Conservation (phyloP, 2,888 invertebrate species). For the Lydus trimaculatus region DNA sequence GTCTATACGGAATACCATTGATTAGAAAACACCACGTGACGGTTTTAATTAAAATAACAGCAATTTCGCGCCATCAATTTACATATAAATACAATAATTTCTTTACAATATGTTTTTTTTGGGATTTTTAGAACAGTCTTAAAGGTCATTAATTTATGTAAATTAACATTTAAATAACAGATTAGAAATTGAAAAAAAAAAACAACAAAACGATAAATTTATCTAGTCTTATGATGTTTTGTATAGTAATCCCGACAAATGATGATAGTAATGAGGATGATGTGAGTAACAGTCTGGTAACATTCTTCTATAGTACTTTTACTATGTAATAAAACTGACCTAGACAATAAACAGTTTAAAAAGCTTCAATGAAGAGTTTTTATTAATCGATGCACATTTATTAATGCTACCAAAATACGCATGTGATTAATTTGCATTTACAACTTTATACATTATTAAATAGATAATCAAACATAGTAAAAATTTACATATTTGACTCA, state of each 20-base stretch:
- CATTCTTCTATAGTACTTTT: slow-evolving; percentile 47
- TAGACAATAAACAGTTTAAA: slow-evolving; percentile 55
- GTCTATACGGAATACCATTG: slow-evolving; percentile 26
- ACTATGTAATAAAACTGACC: slow-evolving; percentile 62
- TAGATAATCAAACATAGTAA: slow-evolving; percentile 23
- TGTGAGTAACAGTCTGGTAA: slow-evolving; percentile 1
- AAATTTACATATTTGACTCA: slow-evolving; percentile 28
- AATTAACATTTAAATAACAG: too few species aligned
- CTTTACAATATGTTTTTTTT: too few species aligned
- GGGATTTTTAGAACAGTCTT: too few species aligned
- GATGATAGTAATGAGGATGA: not conserved
- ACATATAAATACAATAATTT: too few species aligned
- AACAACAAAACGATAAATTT: too few species aligned
- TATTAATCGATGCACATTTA: slow-evolving; percentile 55
- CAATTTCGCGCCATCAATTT: too few species aligned
- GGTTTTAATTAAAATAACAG: not conserved
- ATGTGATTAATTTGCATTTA: slow-evolving; percentile 38
- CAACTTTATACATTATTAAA: slow-evolving; percentile 26
- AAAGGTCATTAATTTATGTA: too few species aligned
- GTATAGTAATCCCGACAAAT: not conserved
- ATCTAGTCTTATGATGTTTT: too few species aligned
- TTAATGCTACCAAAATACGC: slow-evolving; percentile 50
- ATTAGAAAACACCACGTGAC: slow-evolving; percentile 16
- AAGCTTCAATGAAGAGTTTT: slow-evolving; percentile 54
- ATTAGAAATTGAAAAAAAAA: too few species aligned